Conservation (phyloP, 2,888 invertebrate genomes). For the Nomada ruficornis region DNA sequence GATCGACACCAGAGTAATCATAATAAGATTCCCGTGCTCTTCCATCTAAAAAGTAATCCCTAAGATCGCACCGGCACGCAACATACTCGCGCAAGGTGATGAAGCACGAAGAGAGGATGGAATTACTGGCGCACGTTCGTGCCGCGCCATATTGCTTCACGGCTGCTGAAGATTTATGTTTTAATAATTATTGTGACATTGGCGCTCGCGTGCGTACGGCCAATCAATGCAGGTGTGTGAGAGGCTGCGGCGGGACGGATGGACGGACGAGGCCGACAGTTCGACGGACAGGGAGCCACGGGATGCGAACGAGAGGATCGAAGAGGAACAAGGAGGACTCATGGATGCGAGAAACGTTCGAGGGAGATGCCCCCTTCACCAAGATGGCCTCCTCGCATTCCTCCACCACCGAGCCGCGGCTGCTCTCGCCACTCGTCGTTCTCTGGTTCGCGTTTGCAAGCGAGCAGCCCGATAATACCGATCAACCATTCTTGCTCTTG, state of each 20-base stretch:
- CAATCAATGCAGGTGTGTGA: slow-evolving; percentile 71
- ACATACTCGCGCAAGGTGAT: not conserved
- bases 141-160: slow-evolving; percentile 28
- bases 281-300: slow-evolving; percentile 63
- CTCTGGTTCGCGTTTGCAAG: slow-evolving; percentile 1
- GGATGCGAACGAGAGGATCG: slow-evolving; percentile 43
- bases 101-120: slow-evolving; percentile 2
- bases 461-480: slow-evolving; percentile 46
- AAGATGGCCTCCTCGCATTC: slow-evolving; percentile 83
- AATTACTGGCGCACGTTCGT: slow-evolving; percentile 11
- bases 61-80: not conserved
- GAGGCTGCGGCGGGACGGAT: slow-evolving; percentile 49
- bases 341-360: slow-evolving; percentile 70
- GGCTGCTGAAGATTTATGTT: slow-evolving; percentile 74
- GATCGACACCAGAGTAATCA: not conserved
- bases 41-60: not conserved
- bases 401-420: slow-evolving; percentile 66
- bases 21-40: not conserved
- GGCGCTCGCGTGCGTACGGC: slow-evolving; percentile 69
- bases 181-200: slow-evolving; percentile 81
- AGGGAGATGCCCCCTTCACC: slow-evolving; percentile 75
- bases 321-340: slow-evolving; percentile 41
- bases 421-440: slow-evolving; percentile 26
- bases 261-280: slow-evolving; percentile 65
- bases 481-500: slow-evolving; percentile 41